Evolutionary conservation across 2,113 vertebrate species (phyloP), one percentile per base, ranked within the genome.

Genomic region (Australoheros scitulus): DNA sequence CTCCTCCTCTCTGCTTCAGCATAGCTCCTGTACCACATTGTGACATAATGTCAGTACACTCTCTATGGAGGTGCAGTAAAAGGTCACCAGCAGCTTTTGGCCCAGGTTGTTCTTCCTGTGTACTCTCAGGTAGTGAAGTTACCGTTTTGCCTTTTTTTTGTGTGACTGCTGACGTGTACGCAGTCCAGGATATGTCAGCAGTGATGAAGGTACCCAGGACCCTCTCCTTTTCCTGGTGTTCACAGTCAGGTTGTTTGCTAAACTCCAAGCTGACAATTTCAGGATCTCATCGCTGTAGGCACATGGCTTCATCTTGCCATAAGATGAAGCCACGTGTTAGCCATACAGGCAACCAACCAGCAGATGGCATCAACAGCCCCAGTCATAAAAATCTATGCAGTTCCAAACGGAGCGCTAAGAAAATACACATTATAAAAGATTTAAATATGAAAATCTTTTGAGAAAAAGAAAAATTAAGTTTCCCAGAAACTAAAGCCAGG

Each of bases 311-410:
- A 47, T 68, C 63, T 47, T 29, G 0, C 47, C 47, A 50, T 24
- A 55, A 61, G 22, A 8, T 29, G 17, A 24, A 50, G 9, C 22
- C 24, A 34, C 56, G 3, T 84, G 68, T 85, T 74, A 75, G 83
- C 74, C 64, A 76, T 14, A 76, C 34, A 36, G 1, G 8, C 32
- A 65, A 29, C 80, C 38, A 80, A 58, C 84, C 83, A 85, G 82
- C 26, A 91, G 83, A 83, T 90, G 84, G 77, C 85, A 90, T 78
- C 79, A 74, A 17, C 2, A 77, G 8, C 65, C 65, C n/a, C 13
- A 18, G 74, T 77, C 6, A n/a, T 50, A 3, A n/a, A 26, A 47
- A 4, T 41, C 4, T 38, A 10, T 22, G 6, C 50, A 0, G 2
- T 61, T 11, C 2, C 17, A 29, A 76, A 83, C 7, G 29, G 7